Evolutionary conservation across 1,140 invertebrate genomes (phyloP).

Genomic region (Drosophila chauvacae): DNA sequence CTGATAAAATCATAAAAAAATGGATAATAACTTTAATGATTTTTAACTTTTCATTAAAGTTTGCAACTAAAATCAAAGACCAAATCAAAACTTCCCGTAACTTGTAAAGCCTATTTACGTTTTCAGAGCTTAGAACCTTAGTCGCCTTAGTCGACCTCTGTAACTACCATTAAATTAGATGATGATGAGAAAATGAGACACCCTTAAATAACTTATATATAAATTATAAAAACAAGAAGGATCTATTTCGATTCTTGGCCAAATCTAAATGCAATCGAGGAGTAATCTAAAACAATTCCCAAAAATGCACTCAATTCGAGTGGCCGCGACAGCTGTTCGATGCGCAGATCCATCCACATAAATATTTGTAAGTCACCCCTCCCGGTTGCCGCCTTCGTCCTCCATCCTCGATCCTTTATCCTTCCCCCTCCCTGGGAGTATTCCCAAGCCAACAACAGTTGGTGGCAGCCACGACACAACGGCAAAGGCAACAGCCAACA

Average conservation of each 20-base stretch:
- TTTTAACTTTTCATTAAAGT: too few relatives aligned
- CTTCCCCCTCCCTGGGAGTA: not conserved
- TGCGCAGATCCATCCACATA: conserved; percentile 34
- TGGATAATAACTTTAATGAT: too few relatives aligned
- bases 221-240: not conserved
- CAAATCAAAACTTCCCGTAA: not conserved
- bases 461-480: conserved; percentile 38
- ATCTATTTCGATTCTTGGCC: not conserved
- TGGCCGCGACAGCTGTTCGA: conserved; percentile 32
- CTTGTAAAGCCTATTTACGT: not conserved
- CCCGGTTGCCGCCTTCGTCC: conserved; percentile 23
- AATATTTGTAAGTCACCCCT: conserved; percentile 48
- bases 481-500: conserved; percentile 30
- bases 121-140: not conserved
- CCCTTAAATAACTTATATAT: not conserved
- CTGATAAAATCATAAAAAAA: too few relatives aligned
- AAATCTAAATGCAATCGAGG: conserved; percentile 29
- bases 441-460: conserved; percentile 47
- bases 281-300: conserved; percentile 7
- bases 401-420: conserved; percentile 10
- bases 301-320: too few relatives aligned
- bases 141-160: not conserved
- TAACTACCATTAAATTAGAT: not conserved
- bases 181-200: not conserved
- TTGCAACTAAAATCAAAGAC: not conserved